phyloP scores from a whole-genome alignment of 2,113 vertebrate species.

The Turdus rufiventris region DNA sequence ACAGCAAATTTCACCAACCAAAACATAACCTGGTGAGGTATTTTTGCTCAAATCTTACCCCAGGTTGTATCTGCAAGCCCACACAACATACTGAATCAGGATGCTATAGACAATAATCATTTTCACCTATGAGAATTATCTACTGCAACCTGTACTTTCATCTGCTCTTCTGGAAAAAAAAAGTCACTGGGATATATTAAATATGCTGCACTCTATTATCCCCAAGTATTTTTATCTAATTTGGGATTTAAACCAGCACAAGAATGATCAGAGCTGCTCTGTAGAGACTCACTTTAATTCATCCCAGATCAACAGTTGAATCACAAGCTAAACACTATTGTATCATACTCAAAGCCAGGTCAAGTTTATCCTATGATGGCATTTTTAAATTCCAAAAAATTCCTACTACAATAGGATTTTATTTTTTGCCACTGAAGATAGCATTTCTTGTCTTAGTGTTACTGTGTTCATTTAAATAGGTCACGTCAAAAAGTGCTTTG shows the following conservation, averaged over 20 bases:
- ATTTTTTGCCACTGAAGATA: background rate
- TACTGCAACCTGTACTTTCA: background rate
- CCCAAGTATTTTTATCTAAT: background rate
- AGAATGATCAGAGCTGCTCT: background rate
- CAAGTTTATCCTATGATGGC: background rate
- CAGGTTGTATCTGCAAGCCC: background rate
- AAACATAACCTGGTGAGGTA: background rate
- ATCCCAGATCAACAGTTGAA: background rate
- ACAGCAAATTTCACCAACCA: background rate
- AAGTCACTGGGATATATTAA: background rate
- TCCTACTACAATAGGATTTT: background rate
- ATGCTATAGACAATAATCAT: background rate
- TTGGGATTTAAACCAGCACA: background rate
- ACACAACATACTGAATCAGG: background rate
- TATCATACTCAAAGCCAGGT: background rate
- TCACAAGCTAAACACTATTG: background rate
- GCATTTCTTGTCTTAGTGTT: background rate
- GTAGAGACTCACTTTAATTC: background rate
- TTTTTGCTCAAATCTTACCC: background rate
- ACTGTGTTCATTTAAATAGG: background rate
- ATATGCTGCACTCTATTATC: background rate
- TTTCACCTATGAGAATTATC: background rate
- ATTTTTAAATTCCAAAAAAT: background rate
- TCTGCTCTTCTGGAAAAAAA: background rate
- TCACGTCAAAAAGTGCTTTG: background rate